Evolutionary conservation across 2,797 vertebrate species (phyloP).

Genomic region (Gobio occitaniae): DNA sequence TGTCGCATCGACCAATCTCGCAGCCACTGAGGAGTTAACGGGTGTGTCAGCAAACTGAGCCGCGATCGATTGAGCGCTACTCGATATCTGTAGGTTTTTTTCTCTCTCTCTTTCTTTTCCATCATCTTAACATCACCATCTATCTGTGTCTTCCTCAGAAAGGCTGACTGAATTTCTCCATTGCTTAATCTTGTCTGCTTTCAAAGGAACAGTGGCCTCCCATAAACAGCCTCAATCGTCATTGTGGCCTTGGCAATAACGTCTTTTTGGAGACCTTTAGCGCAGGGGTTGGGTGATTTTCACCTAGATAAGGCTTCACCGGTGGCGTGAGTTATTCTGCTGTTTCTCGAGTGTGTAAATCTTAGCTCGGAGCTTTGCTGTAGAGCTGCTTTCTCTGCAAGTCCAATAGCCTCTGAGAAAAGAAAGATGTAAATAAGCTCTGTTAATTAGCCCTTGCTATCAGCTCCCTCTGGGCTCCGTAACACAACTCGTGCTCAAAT

Average conservation of each 20-base stretch:
- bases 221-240: conserved; percentile 25
- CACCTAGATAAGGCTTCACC: conserved; percentile 20
- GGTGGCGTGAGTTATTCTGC: conserved; percentile 13
- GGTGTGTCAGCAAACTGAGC: conserved; percentile 56
- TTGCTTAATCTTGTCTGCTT: conserved; percentile 29
- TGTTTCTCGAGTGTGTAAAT: conserved; percentile 7
- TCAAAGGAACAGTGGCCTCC: conserved; percentile 23
- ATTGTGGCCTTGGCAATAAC: conserved; percentile 11
- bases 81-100: conserved; percentile 5
- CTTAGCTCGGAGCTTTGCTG: conserved; percentile 5
- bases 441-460: conserved; percentile 51
- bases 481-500: conserved; percentile 28
- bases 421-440: conserved; percentile 51
- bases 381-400: conserved; percentile 33
- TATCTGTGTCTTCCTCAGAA: not conserved
- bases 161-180: not conserved
- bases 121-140: conserved; percentile 43
- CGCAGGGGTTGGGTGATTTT: conserved; percentile 15
- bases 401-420: conserved; percentile 38
- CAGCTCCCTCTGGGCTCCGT: conserved; percentile 35
- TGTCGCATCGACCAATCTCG: conserved; percentile 17
- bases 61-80: conserved; percentile 27
- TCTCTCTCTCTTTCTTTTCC: conserved; percentile 7
- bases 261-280: conserved; percentile 5
- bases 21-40: conserved; percentile 43